Base-by-base conservation (phyloP, 2,797 vertebrate genomes). In the Eutrigla gurnardus region DNA sequence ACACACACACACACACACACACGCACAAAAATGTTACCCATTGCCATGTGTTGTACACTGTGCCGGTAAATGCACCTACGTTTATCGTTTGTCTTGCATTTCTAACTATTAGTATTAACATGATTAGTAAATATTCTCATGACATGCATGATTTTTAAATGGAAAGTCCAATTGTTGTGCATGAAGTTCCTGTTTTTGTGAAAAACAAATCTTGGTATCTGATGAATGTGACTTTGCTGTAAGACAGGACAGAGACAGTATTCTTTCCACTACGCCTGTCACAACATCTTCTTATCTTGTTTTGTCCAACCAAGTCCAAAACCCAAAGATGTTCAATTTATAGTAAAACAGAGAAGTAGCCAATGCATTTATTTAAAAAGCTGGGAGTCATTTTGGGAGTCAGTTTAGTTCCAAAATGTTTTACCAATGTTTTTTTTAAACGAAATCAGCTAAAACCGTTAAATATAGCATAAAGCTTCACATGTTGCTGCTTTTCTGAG, bases 31-130 rank as follows among this genome's bases (percentile, higher is more conserved):
- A 63, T 15, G 45, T 47, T 63, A 40, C 46, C 18, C 62, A 47
- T 40, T 65, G 17, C 45, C 17, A 15, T 37, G 43, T 58, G 50
- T 55, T 73, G 5, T 36, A 40, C 35, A 47, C 4, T 37, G 3
- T 59, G 12, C 32, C 72, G 4, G 42, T 59, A 62, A 77, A 18
- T 70, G 54, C 37, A 40, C n/a, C 25, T 43, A 5, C 2, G 14
- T 18, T 42, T 60, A 14, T 62, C 58, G 49, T 65, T 73, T 53
- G 13, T 62, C 7, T 43, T 75, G 32, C 54, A 58, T 68, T 70
- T 57, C 54, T 39, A 11, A 65, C 49, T 6, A 7, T 33, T 15
- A 53, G 5, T 11, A 35, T 42, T 32, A 10, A 42, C 6, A 36
- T 15, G 33, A 37, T 32, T n/a, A 11, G 49, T 50, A 40, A n/a